These are phyloP conservation scores for Parauchenoglanis punctatus DNA, from an alignment of 2,797 vertebrate genomes.

Conservation along the genomic window DNA sequence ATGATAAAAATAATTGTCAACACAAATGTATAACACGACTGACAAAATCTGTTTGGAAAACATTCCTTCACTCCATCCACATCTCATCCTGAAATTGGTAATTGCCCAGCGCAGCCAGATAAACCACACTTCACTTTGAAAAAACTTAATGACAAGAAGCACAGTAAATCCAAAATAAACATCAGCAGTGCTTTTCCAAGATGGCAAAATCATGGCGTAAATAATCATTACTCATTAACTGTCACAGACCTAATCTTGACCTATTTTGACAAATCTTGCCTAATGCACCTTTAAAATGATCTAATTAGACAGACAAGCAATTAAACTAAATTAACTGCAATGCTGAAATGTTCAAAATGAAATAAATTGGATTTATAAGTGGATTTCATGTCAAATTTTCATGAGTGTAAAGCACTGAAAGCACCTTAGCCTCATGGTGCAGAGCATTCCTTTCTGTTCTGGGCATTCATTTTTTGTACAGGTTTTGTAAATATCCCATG, in stretches of 20 bases:
- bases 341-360: not conserved
- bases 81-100: not conserved
- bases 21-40: not conserved
- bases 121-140: not conserved
- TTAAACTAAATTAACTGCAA: not conserved
- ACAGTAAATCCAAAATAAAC: not conserved
- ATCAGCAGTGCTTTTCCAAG: not conserved
- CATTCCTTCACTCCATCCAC: not conserved
- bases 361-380: not conserved
- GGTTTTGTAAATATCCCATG: not conserved
- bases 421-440: not conserved
- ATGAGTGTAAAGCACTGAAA: not conserved
- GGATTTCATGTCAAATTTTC: not conserved
- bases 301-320: not conserved
- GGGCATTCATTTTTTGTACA: not conserved
- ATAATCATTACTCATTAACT: not conserved
- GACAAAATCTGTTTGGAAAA: not conserved
- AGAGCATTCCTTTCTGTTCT: not conserved
- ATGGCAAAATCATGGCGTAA: not conserved
- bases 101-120: not conserved
- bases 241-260: not conserved
- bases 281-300: not conserved
- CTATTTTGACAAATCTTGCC: not conserved
- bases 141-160: not conserved
- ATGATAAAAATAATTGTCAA: not conserved